Conservation (phyloP, 2,888 invertebrate species). For the Ischnus inquisitorius region DNA sequence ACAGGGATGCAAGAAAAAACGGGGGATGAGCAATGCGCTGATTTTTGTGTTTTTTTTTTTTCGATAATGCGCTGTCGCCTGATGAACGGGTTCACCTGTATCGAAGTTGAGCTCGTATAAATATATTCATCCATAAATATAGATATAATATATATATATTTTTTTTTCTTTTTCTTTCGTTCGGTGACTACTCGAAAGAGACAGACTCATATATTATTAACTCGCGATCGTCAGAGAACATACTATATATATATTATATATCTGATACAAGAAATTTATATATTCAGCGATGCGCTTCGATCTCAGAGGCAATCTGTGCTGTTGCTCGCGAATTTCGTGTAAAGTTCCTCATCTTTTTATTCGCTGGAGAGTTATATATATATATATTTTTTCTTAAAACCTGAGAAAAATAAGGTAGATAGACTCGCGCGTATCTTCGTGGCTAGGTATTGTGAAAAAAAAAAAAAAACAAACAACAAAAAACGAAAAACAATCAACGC, state of each 20-base stretch:
- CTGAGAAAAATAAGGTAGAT: slow-evolving; percentile 43
- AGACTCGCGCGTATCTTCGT: slow-evolving; percentile 35
- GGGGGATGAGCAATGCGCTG: slow-evolving; percentile 12
- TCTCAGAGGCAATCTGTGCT: slow-evolving; percentile 24
- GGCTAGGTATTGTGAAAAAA: slow-evolving; percentile 1
- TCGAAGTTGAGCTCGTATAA: slow-evolving; percentile 50
- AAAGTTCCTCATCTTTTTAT: slow-evolving; percentile 66
- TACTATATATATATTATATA: slow-evolving; percentile 32
- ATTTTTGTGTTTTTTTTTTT: slow-evolving; percentile 51
- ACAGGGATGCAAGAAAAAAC: neutral
- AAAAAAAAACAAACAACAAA: neutral
- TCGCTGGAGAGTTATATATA: slow-evolving; percentile 47
- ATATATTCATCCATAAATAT: slow-evolving; percentile 60
- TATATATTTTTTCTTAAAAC: slow-evolving; percentile 63
- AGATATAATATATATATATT: neutral
- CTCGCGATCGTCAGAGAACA: slow-evolving; percentile 27
- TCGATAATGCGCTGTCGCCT: slow-evolving; percentile 49
- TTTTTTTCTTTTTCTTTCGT: neutral
- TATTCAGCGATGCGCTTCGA: slow-evolving; percentile 35
- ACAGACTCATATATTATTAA: neutral
- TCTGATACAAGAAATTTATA: slow-evolving; percentile 25
- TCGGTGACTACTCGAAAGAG: neutral
- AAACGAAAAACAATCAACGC: neutral
- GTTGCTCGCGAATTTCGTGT: slow-evolving; percentile 48
- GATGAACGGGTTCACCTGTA: slow-evolving; percentile 57